Conservation (phyloP, 2,113 vertebrate species). For the Tursiops truncatus region DNA sequence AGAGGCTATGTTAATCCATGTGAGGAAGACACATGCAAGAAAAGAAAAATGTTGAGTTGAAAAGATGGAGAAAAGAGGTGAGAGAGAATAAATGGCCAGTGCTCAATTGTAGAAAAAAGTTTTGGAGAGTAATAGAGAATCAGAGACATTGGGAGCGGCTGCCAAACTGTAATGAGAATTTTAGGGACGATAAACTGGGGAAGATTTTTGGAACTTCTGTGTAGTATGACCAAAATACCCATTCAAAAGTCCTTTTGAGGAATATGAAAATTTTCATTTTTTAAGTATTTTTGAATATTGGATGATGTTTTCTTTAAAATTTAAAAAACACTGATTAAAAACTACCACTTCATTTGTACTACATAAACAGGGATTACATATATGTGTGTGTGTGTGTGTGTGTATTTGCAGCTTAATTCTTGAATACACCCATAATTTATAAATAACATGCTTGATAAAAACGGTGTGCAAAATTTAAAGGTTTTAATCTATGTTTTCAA, state of each 20-base stretch:
- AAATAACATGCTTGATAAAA: background rate
- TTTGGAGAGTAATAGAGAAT: background rate
- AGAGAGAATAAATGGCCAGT: background rate
- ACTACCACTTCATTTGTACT: background rate
- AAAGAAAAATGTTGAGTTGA: background rate
- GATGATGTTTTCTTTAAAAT: background rate
- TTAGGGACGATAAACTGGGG: background rate
- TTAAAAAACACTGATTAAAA: background rate
- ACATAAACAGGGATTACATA: background rate
- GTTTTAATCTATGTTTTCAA: background rate
- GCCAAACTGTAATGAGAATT: background rate
- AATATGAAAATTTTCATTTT: background rate
- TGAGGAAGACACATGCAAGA: background rate
- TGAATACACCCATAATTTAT: background rate
- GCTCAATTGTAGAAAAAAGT: background rate
- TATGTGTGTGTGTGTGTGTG: background rate
- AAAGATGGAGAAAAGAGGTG: background rate
- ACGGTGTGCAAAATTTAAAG: background rate
- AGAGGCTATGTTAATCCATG: background rate
- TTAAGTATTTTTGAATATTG: background rate
- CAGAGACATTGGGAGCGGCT: background rate
- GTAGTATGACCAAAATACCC: background rate
- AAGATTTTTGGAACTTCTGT: background rate
- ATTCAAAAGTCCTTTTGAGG: background rate
- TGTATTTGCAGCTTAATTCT: background rate